These are phyloP conservation scores for Oithona nana DNA, from an alignment of 2,888 invertebrate species.

Conservation along the genomic window DNA sequence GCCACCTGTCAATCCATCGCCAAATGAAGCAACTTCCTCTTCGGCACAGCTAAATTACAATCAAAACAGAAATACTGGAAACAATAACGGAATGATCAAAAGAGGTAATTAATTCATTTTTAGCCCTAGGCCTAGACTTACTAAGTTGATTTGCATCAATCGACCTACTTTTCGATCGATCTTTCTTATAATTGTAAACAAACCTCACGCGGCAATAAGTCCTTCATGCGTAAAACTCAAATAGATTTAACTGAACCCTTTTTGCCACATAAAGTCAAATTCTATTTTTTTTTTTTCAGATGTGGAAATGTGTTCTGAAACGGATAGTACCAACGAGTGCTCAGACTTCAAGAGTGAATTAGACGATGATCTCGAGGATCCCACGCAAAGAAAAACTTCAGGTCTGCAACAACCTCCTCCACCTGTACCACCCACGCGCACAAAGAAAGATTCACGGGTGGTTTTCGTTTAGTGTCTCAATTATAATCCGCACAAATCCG, in stretches of 20 bases:
- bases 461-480: not conserved
- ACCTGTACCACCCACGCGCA: not conserved
- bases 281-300: not conserved
- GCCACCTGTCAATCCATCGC: constrained; percentile 40
- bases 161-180: too few species aligned
- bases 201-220: too few species aligned
- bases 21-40: constrained; percentile 10
- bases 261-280: too few species aligned
- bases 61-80: too few species aligned
- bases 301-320: constrained; percentile 1
- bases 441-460: not conserved
- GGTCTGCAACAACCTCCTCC: not conserved
- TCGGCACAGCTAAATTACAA: constrained; percentile 14
- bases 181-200: too few species aligned
- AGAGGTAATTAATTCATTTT: too few species aligned
- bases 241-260: too few species aligned
- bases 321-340: not conserved
- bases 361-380: not conserved
- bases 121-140: too few species aligned
- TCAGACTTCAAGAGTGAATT: not conserved
- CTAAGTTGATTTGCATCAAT: too few species aligned
- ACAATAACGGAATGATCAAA: too few species aligned
- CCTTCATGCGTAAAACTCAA: too few species aligned
- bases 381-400: constrained; percentile 20
- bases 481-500: too few species aligned